Evolutionary conservation across 2,888 invertebrate genomes (phyloP), one percentile per base, ranked within the genome.

Genomic region (Mamestra brassicae): DNA sequence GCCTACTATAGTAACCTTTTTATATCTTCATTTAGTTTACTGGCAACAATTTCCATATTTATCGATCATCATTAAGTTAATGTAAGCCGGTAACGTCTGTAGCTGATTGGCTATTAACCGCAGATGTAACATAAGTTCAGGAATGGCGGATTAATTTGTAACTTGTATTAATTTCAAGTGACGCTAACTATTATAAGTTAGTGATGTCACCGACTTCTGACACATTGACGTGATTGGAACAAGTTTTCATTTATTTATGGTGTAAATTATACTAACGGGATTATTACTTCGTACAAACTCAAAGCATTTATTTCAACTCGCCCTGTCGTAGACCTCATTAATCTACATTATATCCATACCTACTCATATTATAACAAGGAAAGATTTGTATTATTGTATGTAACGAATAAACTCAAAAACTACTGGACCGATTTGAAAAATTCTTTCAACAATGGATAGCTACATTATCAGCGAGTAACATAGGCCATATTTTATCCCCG

Each of bases 141-240:
- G 36, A 26, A 70, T 47, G 15, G 52, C 34, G 34, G 47, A 26
- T 55, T 62, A 50, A 69, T 77, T 55, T 55, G 55, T 69, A 77
- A 61, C 70, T 76, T 57, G 55, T 57, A 57, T 76, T 60, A 62
- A 78, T 61, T 77, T 36, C 54, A 55, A 78, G 42, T 78, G 42
- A 62, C 17, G n/a, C 8, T 54, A 34, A 52, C 34, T 64, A 10
- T 75, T 42, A 38, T 11, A 57, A 38, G n/a, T n/a, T n/a, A n/a
- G 50, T 15, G 8, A 34, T 45, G 50, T 45, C 17, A 36, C 6
- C 11, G 11, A 11, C 55, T 55, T 47, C 47, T 13, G 47, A 62
- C 55, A 34, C 11, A 8, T 6, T 61, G 8, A 26, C 11, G 36
- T 36, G 6, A 42, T 13, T 10, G 38, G 13, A 50, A 8, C 0